These are phyloP conservation scores for Ifrita kowaldi DNA, from an alignment of 2,113 vertebrate species.

Conservation along the genomic window DNA sequence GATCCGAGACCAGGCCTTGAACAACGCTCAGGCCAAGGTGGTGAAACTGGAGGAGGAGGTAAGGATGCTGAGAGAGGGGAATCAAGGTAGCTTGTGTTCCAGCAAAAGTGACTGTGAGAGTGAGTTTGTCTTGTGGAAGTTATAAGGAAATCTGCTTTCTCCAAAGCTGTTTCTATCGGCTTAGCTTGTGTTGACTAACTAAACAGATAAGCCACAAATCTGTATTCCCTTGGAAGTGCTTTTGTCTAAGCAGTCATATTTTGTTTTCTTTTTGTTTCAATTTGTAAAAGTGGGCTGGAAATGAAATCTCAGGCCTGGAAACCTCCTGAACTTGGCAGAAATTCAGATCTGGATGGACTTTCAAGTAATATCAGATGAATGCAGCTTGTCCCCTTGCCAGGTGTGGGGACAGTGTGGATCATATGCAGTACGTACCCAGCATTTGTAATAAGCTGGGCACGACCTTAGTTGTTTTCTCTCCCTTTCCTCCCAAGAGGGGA, in stretches of 20 bases:
- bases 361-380: neutral
- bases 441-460: neutral
- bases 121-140: neutral
- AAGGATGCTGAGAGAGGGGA: neutral
- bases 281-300: conserved; percentile 5
- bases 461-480: conserved; percentile 1
- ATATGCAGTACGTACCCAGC: neutral
- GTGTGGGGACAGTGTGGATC: neutral
- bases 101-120: neutral
- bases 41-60: conserved; percentile 98
- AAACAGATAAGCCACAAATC: conserved; percentile 23
- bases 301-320: neutral
- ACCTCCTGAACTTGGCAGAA: neutral
- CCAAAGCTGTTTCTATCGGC: neutral
- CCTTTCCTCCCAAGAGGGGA: neutral
- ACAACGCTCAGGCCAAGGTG: conserved; percentile 96
- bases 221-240: conserved; percentile 4
- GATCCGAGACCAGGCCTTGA: conserved; percentile 95
- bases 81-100: neutral
- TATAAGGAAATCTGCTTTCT: neutral
- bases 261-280: neutral
- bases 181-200: conserved; percentile 5
- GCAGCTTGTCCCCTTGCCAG: neutral
- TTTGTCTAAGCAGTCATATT: neutral
- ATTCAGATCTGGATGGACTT: neutral